Evolutionary conservation across 1,140 invertebrate species (phyloP).

Genomic region (Drosophila sproati): DNA sequence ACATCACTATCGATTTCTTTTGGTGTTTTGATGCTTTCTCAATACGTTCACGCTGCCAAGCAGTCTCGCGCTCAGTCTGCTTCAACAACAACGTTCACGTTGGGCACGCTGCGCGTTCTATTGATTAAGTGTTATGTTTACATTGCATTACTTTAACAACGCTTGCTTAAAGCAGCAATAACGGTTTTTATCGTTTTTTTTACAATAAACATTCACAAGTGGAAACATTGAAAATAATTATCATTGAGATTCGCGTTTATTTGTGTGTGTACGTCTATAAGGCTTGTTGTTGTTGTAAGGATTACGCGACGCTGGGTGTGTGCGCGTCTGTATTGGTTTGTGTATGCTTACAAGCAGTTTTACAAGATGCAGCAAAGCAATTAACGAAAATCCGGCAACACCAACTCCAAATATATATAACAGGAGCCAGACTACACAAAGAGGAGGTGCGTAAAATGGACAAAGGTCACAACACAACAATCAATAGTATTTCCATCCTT

Average conservation of each 20-base stretch:
- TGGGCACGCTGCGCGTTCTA: constrained; percentile 26
- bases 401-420: not conserved
- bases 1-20: not conserved
- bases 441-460: constrained; percentile 33
- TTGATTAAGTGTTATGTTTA: constrained; percentile 46
- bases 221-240: not conserved
- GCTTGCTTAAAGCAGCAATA: not conserved
- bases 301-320: constrained; percentile 24
- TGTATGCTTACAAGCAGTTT: not conserved
- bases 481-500: constrained; percentile 42
- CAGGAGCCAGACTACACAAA: constrained; percentile 23
- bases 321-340: constrained; percentile 11
- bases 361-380: constrained; percentile 5
- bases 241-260: not conserved
- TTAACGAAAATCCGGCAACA: constrained; percentile 3
- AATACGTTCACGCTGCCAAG: constrained; percentile 24
- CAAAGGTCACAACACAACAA: constrained; percentile 37
- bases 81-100: constrained; percentile 14
- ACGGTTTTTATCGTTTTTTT: not conserved
- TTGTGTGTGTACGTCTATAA: constrained; percentile 5
- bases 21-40: not conserved
- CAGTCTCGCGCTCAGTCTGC: constrained; percentile 45
- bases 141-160: constrained; percentile 28
- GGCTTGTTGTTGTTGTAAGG: constrained; percentile 26
- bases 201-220: not conserved